Conservation (phyloP, 1,140 invertebrate species). For the Colletes latitarsis region DNA sequence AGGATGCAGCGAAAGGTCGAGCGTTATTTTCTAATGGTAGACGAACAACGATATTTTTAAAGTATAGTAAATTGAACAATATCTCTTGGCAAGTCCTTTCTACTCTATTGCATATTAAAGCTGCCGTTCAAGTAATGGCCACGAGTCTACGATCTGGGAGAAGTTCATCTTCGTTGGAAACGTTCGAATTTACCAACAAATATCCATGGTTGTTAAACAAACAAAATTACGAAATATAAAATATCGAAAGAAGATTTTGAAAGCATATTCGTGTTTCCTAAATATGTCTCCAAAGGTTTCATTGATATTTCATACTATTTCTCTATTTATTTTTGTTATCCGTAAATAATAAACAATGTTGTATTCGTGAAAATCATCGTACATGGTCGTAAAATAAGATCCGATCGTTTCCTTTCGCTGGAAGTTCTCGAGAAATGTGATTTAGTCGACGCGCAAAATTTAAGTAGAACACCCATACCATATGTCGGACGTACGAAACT, state of each 20-base stretch:
- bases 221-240: too few relatives aligned
- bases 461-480: conserved; percentile 19
- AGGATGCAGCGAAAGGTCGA: neutral
- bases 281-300: too few relatives aligned
- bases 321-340: too few relatives aligned
- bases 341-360: neutral
- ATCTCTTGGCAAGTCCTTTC: neutral
- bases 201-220: too few relatives aligned
- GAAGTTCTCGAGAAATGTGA: too few relatives aligned
- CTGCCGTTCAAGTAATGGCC: neutral
- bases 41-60: neutral
- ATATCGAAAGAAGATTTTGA: too few relatives aligned
- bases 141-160: neutral
- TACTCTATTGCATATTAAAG: neutral
- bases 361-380: neutral
- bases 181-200: too few relatives aligned
- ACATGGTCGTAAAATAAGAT: neutral
- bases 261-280: too few relatives aligned
- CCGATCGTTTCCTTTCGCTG: neutral
- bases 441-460: conserved; percentile 11
- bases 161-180: too few relatives aligned
- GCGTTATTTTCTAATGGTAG: conserved; percentile 9
- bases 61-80: neutral
- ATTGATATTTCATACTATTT: too few relatives aligned
- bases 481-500: conserved; percentile 22